phyloP scores from a whole-genome alignment of 2,113 vertebrate genomes.

The Myanophis thanlyinensis region DNA sequence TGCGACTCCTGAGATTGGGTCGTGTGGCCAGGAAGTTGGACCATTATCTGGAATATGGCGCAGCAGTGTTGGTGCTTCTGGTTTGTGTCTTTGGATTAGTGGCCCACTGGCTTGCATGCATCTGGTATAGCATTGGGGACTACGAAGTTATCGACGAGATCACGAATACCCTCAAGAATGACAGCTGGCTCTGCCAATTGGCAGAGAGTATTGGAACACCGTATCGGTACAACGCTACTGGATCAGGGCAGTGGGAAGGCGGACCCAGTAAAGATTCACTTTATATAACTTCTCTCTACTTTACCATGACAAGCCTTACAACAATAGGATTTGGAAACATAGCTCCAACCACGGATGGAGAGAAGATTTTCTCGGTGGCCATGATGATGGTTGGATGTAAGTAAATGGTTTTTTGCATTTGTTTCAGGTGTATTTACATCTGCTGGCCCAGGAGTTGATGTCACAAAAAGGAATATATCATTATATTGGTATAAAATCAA shows the following conservation, averaged over 20 bases:
- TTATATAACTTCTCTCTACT: slow-evolving; percentile 97
- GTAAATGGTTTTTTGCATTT: slow-evolving; percentile 61
- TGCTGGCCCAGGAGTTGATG: neutral
- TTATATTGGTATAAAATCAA: neutral
- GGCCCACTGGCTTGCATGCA: slow-evolving; percentile 97
- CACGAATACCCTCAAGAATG: slow-evolving; percentile 92
- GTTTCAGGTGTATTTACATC: neutral
- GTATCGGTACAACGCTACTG: slow-evolving; percentile 89
- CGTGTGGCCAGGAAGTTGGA: slow-evolving; percentile 95
- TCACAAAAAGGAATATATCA: neutral
- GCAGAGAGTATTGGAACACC: slow-evolving; percentile 92
- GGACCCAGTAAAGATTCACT: slow-evolving; percentile 94
- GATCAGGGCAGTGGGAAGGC: slow-evolving; percentile 91
- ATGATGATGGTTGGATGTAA: slow-evolving; percentile 99
- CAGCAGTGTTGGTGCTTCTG: slow-evolving; percentile 90
- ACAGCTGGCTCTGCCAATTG: slow-evolving; percentile 97
- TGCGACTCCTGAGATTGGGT: slow-evolving; percentile 90
- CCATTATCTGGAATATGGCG: slow-evolving; percentile 96
- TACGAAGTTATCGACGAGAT: slow-evolving; percentile 94
- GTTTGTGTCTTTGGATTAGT: slow-evolving; percentile 96
- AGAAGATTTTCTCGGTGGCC: slow-evolving; percentile 98
- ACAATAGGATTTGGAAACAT: slow-evolving; percentile 99
- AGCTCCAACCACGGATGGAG: slow-evolving; percentile 91
- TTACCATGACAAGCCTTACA: slow-evolving; percentile 99
- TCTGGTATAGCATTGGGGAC: slow-evolving; percentile 99